phyloP scores from a whole-genome alignment of 2,888 invertebrate genomes.

The Drosophila putrida region DNA sequence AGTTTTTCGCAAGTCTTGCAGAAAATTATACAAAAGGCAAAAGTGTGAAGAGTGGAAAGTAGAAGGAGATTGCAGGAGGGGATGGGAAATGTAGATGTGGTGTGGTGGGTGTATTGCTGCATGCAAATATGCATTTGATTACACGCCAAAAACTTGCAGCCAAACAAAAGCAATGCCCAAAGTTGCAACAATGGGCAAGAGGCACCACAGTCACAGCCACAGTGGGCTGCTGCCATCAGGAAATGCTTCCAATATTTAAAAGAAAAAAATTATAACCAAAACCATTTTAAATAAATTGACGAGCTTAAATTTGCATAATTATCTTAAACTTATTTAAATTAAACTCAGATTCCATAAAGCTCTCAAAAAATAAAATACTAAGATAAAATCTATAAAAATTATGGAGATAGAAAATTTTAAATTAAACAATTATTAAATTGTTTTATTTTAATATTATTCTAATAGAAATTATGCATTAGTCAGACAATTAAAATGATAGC shows the following conservation, averaged over 20 bases:
- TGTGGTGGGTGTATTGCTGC: conserved; percentile 57
- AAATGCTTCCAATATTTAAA: background rate
- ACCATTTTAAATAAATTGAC: too few relatives aligned
- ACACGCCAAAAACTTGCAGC: conserved; percentile 72
- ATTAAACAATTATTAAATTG: too few relatives aligned
- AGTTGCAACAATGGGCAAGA: conserved; percentile 54
- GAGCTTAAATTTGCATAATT: too few relatives aligned
- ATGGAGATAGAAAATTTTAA: too few relatives aligned
- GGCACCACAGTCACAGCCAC: conserved; percentile 18
- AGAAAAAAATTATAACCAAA: too few relatives aligned
- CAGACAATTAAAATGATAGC: too few relatives aligned
- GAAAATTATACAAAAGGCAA: conserved; percentile 78
- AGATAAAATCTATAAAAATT: too few relatives aligned
- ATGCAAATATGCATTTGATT: conserved; percentile 81
- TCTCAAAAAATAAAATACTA: background rate
- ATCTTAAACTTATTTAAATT: background rate
- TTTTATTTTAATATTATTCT: too few relatives aligned
- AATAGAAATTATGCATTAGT: too few relatives aligned
- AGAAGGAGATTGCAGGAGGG: background rate
- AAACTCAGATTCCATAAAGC: too few relatives aligned
- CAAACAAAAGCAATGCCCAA: conserved; percentile 76
- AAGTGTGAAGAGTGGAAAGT: conserved; percentile 26
- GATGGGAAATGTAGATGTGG: conserved; percentile 6
- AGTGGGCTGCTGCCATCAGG: conserved; percentile 11
- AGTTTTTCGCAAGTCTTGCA: conserved; percentile 80